Base-by-base conservation (phyloP, 92 coral and sea anemone genomes). In the Paragorgia papillata region DNA sequence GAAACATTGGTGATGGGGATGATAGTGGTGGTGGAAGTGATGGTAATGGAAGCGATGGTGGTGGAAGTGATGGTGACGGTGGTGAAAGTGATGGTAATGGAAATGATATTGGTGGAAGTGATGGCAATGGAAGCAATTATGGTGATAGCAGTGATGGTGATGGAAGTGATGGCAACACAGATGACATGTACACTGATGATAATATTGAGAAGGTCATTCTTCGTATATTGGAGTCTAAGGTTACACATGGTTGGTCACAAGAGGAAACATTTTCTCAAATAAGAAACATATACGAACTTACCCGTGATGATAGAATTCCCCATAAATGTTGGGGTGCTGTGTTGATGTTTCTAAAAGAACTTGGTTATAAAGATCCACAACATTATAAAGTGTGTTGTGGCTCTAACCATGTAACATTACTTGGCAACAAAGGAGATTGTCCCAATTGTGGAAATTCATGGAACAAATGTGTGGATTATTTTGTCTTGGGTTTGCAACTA, bases 171-270 rank as follows among this genome's bases (percentile, higher is more conserved):
- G n/a, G n/a, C n/a, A n/a, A n/a, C n/a, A n/a, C n/a, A n/a, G n/a
- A n/a, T n/a, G n/a, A n/a, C n/a, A n/a, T n/a, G n/a, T n/a, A n/a
- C n/a, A n/a, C n/a, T n/a, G n/a, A n/a, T n/a, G n/a, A n/a, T n/a
- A n/a, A n/a, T n/a, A n/a, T n/a, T n/a, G n/a, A n/a, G n/a, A n/a
- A n/a, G n/a, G n/a, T n/a, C n/a, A n/a, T n/a, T n/a, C n/a, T n/a
- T n/a, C n/a, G n/a, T n/a, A n/a, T n/a, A n/a, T n/a, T n/a, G n/a
- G n/a, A n/a, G n/a, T n/a, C n/a, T n/a, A n/a, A 88, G 74, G 80
- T 81, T 0, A 79, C 78, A 26, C 66, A 80, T 88, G 85, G 85
- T 22, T 88, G 85, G 85, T 88, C 92, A 0, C 89, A 76, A 39
- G 80, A 32, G 21, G 87, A 85, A 39, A 70, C 92, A 15, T 69